These are phyloP conservation scores for Poeciliopsis turneri DNA, from an alignment of 2,797 vertebrate genomes.

Conservation along the genomic window DNA sequence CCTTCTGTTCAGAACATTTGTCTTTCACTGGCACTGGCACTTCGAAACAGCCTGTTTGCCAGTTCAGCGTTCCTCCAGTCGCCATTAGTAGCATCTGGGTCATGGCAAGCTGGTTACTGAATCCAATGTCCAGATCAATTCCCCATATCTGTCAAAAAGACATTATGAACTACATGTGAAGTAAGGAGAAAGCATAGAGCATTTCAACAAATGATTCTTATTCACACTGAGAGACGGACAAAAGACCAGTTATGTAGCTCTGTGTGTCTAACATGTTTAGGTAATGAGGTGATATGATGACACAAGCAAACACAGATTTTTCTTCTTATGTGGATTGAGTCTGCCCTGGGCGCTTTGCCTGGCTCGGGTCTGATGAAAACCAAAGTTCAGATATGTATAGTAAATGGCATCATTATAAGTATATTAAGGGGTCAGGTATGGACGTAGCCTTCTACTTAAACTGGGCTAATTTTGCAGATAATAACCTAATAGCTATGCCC, in stretches of 20 bases:
- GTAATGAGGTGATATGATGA: slow-evolving; percentile 52
- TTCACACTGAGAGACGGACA: slow-evolving; percentile 47
- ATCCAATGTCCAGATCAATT: slow-evolving; percentile 86
- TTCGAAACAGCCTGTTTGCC: slow-evolving; percentile 72
- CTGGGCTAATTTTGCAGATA: slow-evolving; percentile 96
- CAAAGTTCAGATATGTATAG: slow-evolving; percentile 89
- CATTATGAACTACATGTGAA: slow-evolving; percentile 32
- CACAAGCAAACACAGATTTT: slow-evolving; percentile 53
- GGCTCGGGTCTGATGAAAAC: slow-evolving; percentile 73
- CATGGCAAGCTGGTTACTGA: slow-evolving; percentile 92
- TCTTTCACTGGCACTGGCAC: slow-evolving; percentile 66
- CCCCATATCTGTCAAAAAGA: slow-evolving; percentile 87
- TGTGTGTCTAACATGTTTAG: slow-evolving; percentile 44
- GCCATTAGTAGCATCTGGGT: slow-evolving; percentile 87
- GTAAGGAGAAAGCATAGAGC: slow-evolving; percentile 31
- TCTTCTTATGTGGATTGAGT: slow-evolving; percentile 45
- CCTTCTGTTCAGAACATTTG: slow-evolving; percentile 37
- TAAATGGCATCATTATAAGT: slow-evolving; percentile 99
- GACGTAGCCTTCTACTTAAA: slow-evolving; percentile 93
- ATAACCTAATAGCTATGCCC: slow-evolving; percentile 96
- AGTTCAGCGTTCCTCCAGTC: slow-evolving; percentile 86
- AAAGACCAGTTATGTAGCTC: slow-evolving; percentile 29
- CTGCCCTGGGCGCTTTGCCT: slow-evolving; percentile 57
- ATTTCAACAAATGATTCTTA: slow-evolving; percentile 9
- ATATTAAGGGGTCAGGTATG: slow-evolving; percentile 99